Conservation (phyloP, 2,888 invertebrate genomes). For the Cerastoderma edule region DNA sequence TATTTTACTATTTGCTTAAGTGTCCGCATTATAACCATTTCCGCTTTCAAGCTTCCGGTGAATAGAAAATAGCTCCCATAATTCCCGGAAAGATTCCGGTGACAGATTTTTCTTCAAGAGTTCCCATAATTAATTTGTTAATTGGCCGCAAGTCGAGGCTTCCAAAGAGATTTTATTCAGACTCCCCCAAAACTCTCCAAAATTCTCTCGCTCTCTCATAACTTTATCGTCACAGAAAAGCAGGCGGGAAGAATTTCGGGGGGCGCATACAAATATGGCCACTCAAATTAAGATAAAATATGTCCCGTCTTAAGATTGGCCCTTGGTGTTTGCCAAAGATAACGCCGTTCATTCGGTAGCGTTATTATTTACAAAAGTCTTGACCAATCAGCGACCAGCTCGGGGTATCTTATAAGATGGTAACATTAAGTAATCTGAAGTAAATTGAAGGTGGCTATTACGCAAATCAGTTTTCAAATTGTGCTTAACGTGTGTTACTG, state of each 20-base stretch:
- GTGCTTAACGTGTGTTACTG: neutral
- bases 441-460: conserved; percentile 28
- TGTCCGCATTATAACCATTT: conserved; percentile 24
- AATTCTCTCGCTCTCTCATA: no score
- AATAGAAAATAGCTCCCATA: conserved; percentile 20
- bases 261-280: conserved; percentile 38
- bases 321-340: conserved; percentile 50
- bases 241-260: neutral
- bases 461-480: conserved; percentile 34
- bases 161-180: neutral
- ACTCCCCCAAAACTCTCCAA: neutral
- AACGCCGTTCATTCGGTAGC: conserved; percentile 50
- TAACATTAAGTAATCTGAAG: conserved; percentile 52
- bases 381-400: conserved; percentile 46
- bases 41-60: conserved; percentile 15
- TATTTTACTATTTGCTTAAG: conserved; percentile 60
- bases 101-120: conserved; percentile 22
- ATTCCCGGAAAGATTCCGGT: conserved; percentile 5
- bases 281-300: conserved; percentile 61
- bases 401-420: conserved; percentile 50
- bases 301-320: conserved; percentile 49
- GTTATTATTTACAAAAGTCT: conserved; percentile 52
- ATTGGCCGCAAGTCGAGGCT: neutral
- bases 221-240: neutral
- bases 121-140: conserved; percentile 17